Base-by-base conservation (phyloP, 2,888 invertebrate species). In the Chromoteleia sp. region DNA sequence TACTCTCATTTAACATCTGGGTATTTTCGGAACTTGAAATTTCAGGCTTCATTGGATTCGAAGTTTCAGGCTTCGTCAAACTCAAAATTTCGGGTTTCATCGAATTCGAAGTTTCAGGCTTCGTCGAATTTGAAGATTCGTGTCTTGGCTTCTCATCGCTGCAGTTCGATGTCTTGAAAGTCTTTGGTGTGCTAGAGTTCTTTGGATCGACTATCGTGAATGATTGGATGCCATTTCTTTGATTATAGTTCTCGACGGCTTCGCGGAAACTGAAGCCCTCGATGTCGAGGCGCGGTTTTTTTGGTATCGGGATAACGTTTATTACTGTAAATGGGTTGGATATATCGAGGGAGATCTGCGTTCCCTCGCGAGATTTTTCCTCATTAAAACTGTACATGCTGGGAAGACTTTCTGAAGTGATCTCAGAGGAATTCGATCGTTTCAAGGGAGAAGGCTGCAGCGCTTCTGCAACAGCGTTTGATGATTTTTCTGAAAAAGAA, bases 341-440 rank as follows among this genome's bases (percentile, higher is more conserved):
- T 12, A 25, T 5, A 0, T 67, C 29, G 0, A 36, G 0, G 0
- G 56, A 48, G 5, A 50, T 6, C 10, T 78, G 56, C 8, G 63
- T 45, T 17, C 84, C 84, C 10, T 84, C 75, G 19, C 58, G 67
- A 10, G 86, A 86, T 3, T 84, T 71, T 73, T 87, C 87, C 6
- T 86, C 61, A 41, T 83, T 86, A 8, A 87, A 86, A 68, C 86
- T 87, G 54, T 84, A 87, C 0, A 87, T 81, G 59, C 87, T 87
- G 1, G 71, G 78, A 10, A 65, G 48, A 29, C 5, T 48, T 25
- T 73, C 43, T 0, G 33, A 33, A 10, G n/a, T n/a, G n/a, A 14
- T 17, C 3, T 70, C 70, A 4, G 19, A 0, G 2, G 71, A 61
- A 19, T 12, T 29, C 0, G 12, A 19, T 7, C 71, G 39, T 41